A percentile compares a stretch with the other conserved stretches of the same genome.
These are phyloP conservation scores for Falco columbarius DNA, from an alignment of 2,797 vertebrate species.

Conservation along the genomic window DNA sequence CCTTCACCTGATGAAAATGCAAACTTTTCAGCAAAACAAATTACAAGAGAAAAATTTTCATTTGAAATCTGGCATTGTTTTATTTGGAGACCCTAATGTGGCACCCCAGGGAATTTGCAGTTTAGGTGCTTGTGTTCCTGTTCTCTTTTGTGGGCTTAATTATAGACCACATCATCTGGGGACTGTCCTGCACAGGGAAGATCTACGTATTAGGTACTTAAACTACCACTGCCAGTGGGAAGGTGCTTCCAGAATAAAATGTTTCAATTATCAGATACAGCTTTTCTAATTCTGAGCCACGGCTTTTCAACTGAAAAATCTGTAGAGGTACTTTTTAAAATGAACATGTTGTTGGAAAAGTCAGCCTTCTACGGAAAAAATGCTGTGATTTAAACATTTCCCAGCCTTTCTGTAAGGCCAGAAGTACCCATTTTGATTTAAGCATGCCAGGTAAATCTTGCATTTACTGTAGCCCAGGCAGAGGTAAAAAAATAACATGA, in stretches of 20 bases:
- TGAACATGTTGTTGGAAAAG: background rate
- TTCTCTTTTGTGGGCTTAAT: background rate
- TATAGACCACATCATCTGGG: background rate
- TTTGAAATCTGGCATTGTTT: background rate
- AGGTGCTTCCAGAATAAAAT: background rate
- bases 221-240: background rate
- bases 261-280: background rate
- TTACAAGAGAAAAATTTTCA: background rate
- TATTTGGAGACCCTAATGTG: background rate
- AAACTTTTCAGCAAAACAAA: background rate
- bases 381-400: background rate
- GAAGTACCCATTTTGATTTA: background rate
- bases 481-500: background rate
- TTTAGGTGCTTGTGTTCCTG: background rate
- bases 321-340: background rate
- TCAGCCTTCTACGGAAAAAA: background rate
- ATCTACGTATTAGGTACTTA: background rate
- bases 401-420: background rate
- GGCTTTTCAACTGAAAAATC: background rate
- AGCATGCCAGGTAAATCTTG: background rate
- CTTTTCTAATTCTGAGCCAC: background rate
- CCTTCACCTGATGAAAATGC: background rate
- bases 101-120: background rate
- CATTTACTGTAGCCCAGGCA: background rate
- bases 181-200: background rate